These are phyloP conservation scores for Calyptommatus sinebrachiatus DNA, from an alignment of 2,113 vertebrate genomes.

Conservation along the genomic window DNA sequence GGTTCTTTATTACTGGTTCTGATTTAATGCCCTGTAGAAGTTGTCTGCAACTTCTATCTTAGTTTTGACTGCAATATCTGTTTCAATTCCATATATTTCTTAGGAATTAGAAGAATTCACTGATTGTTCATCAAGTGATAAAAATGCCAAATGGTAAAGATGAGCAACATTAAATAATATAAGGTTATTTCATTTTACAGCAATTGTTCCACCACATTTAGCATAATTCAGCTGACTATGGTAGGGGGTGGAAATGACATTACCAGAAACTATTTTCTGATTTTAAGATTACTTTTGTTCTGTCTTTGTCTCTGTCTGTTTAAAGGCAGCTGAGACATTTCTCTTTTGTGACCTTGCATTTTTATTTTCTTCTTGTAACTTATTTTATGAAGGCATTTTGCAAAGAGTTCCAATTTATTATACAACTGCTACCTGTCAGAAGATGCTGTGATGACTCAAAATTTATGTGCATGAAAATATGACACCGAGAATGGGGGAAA, in stretches of 20 bases:
- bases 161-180: not conserved
- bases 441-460: conserved; percentile 10
- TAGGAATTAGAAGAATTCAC: not conserved
- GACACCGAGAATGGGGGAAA: not conserved
- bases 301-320: not conserved
- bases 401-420: conserved; percentile 29
- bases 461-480: not conserved
- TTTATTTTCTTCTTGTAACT: conserved; percentile 30
- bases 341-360: conserved; percentile 20
- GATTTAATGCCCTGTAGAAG: too few species aligned
- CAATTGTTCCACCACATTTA: not conserved
- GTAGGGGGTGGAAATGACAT: not conserved
- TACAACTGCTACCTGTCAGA: conserved; percentile 13
- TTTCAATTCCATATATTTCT: not conserved
- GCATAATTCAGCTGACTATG: not conserved
- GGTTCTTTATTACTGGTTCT: too few species aligned
- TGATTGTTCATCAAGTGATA: not conserved
- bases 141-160: not conserved
- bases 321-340: conserved; percentile 8
- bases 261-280: not conserved
- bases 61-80: too few species aligned
- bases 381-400: conserved; percentile 27
- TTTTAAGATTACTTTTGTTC: not conserved
- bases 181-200: not conserved
- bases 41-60: too few species aligned